Percentiles rank a stretch among this genome's conserved stretches.
Conservation (phyloP, 2,888 invertebrate species). For the Megastigmus dorsalis region DNA sequence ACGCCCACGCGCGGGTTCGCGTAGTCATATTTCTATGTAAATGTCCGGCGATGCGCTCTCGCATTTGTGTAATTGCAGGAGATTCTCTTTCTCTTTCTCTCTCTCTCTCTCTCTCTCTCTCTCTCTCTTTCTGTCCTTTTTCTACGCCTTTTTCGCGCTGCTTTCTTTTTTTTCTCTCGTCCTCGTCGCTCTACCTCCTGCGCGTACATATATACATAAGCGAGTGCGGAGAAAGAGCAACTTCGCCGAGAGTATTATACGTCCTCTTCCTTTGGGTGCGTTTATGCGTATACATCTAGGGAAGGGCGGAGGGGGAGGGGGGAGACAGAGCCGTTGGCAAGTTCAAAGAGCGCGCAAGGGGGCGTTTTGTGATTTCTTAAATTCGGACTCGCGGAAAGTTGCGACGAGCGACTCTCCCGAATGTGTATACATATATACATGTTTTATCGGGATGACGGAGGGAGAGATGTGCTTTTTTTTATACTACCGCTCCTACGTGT, state of each 20-base stretch:
- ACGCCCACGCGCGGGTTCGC: background rate
- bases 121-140: background rate
- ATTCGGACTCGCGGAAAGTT: slow-evolving; percentile 37
- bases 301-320: background rate
- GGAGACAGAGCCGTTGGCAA: too few species aligned
- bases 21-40: slow-evolving; percentile 47
- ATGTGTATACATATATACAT: background rate
- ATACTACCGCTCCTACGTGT: background rate
- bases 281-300: background rate
- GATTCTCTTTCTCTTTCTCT: background rate
- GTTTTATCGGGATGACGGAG: background rate
- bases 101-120: background rate
- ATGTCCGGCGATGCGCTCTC: slow-evolving; percentile 45
- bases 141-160: too few species aligned
- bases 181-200: too few species aligned
- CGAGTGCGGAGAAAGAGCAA: too few species aligned
- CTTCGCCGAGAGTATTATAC: background rate
- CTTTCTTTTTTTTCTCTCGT: background rate
- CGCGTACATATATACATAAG: too few species aligned
- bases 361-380: slow-evolving; percentile 48
- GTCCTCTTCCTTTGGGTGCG: slow-evolving; percentile 1
- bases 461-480: background rate
- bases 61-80: slow-evolving; percentile 54
- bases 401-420: background rate
- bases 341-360: background rate